Evolutionary conservation across 30 jellyfish, hydroid and myxozoan species (phyloP).

Genomic region (Hydra vulgaris): DNA sequence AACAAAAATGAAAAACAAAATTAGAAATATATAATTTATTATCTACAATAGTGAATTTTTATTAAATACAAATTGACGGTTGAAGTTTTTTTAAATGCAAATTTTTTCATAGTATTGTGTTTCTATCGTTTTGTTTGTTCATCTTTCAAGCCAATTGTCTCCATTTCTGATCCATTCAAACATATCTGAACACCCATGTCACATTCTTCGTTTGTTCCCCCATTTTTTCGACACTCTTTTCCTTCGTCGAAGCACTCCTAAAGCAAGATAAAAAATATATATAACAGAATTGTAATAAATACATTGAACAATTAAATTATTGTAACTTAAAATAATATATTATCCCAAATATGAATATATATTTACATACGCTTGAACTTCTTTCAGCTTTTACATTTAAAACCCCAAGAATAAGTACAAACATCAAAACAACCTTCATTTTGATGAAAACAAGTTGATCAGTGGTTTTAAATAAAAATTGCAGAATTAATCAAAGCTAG

Average conservation of each 20-base stretch:
- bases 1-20: no score
- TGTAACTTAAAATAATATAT: background rate
- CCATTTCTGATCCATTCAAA: background rate
- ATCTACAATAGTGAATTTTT: no score
- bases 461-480: no score
- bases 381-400: background rate
- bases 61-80: no score
- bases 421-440: background rate
- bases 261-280: no score
- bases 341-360: no score
- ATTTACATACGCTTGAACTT: background rate
- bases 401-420: background rate
- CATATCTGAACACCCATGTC: background rate
- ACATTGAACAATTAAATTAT: background rate
- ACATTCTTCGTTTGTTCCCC: background rate
- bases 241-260: background rate
- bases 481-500: no score
- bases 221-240: background rate
- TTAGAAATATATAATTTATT: no score
- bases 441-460: no score
- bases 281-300: background rate
- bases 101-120: no score
- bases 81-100: no score
- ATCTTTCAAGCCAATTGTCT: background rate
- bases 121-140: no score